Evolutionary conservation across 2,888 invertebrate genomes (phyloP), one percentile per base, ranked within the genome.

Genomic region (Phaedon cochleariae): DNA sequence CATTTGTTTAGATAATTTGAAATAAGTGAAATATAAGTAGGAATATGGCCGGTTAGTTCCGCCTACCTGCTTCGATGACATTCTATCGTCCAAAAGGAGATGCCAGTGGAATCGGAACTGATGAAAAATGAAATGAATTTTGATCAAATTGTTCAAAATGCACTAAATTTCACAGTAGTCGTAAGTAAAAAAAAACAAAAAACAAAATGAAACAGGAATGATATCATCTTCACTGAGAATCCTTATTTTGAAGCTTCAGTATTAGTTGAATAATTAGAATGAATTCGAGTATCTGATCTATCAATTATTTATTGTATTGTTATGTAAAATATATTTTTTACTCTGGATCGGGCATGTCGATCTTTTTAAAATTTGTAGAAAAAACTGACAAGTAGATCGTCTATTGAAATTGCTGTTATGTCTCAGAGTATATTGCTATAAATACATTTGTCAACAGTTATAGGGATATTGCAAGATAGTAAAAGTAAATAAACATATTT

Each of bases 401-500:
- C 15, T 41, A 41, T 54, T 59, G 62, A 62, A 59, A 62, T 66
- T 66, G 52, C 62, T 62, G 66, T 66, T 66, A 62, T 54, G 54
- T 57, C 41, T 59, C 66, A 66, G 62, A 66, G 62, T 62, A 62
- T 61, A 65, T 65, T 57, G 59, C 55, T 64, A 65, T 66, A 45
- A 66, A 66, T 62, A 52, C 45, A 55, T 66, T 62, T 66, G 66
- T 66, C 66, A 66, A 55, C 62, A 66, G 59, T 62, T 59, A 62
- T 66, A 66, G 62, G 59, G 59, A 55, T 62, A 54, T 60, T 65
- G 41, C 37, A 55, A 65, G 61, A 62, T 66, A 66, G 66, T 62
- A 49, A 66, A 59, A 66, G 62, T 62, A 49, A 66, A 59, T 66
- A 66, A 66, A 66, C 66, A 59, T 66, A 66, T 66, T 66, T 66